Conservation (phyloP, 2,113 vertebrate species). For the Nannobrachium achirus region DNA sequence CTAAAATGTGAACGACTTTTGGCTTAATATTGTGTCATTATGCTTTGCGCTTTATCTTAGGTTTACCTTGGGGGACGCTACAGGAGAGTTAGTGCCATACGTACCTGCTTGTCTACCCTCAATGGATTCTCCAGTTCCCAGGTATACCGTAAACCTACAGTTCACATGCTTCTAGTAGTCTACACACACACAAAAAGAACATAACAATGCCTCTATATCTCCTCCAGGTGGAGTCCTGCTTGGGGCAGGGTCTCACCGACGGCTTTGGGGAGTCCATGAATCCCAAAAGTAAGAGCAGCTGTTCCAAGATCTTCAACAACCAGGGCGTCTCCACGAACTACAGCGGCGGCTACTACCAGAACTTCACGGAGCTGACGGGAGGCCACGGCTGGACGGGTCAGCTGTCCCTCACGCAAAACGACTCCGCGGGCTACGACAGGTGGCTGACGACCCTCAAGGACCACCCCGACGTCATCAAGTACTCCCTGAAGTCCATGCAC, state of each 20-base stretch:
- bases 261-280: slow-evolving; percentile 4
- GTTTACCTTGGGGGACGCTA: slow-evolving; percentile 56
- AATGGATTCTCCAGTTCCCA: slow-evolving; percentile 34
- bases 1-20: too few relatives aligned
- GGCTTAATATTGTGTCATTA: too few relatives aligned
- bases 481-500: slow-evolving; percentile 45
- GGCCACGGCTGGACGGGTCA: slow-evolving; percentile 36
- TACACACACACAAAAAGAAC: neutral
- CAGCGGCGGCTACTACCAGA: slow-evolving; percentile 30
- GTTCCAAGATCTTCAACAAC: slow-evolving; percentile 29
- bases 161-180: neutral
- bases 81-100: slow-evolving; percentile 46
- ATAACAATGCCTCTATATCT: neutral
- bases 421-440: neutral
- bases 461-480: slow-evolving; percentile 24
- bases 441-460: slow-evolving; percentile 50
- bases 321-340: fast-evolving
- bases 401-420: slow-evolving; percentile 41
- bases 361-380: slow-evolving; percentile 32
- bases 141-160: too few relatives aligned
- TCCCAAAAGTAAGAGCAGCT: neutral
- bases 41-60: too few relatives aligned
- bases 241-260: slow-evolving; percentile 40
- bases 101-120: slow-evolving; percentile 53
- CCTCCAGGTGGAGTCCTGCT: slow-evolving; percentile 52